Evolutionary conservation across 2,888 invertebrate species (phyloP).

Genomic region (Drosophila histrio): DNA sequence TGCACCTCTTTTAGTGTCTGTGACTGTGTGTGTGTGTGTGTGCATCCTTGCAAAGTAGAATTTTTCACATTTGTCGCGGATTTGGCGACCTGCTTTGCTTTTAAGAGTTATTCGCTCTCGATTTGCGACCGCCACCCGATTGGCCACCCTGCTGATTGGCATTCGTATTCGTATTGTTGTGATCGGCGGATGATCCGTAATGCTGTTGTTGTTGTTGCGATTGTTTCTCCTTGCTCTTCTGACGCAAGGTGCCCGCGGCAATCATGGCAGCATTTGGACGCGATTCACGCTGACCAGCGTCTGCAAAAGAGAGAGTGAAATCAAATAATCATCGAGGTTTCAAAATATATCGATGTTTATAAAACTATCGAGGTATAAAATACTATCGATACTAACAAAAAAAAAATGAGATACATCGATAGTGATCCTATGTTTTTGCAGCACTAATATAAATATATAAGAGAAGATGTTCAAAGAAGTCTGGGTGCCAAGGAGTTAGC

Average conservation of each 20-base stretch:
- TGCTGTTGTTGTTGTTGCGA: conserved; percentile 42
- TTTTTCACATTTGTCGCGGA: conserved; percentile 65
- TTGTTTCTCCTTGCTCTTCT: conserved; percentile 66
- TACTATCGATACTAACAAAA: too few relatives aligned
- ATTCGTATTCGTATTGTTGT: conserved; percentile 36
- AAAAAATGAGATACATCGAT: too few relatives aligned
- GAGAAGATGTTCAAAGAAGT: too few relatives aligned
- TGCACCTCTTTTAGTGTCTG: background rate
- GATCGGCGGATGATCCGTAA: conserved; percentile 49
- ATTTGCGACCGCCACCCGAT: conserved; percentile 77
- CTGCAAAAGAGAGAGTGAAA: conserved; percentile 31
- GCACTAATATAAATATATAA: too few relatives aligned
- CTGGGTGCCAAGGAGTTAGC: too few relatives aligned
- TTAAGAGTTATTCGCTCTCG: conserved; percentile 80
- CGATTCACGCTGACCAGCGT: conserved; percentile 69
- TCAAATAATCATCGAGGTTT: too few relatives aligned
- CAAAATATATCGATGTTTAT: too few relatives aligned
- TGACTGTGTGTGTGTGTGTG: background rate
- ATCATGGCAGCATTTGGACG: conserved; percentile 75
- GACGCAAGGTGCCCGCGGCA: conserved; percentile 61
- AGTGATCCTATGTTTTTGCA: too few relatives aligned
- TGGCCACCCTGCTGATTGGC: conserved; percentile 39
- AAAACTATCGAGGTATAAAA: too few relatives aligned
- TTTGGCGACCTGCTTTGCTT: conserved; percentile 49
- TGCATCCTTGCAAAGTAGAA: conserved; percentile 23